Evolutionary conservation across 2,797 vertebrate species (phyloP), one percentile per base, ranked within the genome.

Genomic region (Mus caroli): DNA sequence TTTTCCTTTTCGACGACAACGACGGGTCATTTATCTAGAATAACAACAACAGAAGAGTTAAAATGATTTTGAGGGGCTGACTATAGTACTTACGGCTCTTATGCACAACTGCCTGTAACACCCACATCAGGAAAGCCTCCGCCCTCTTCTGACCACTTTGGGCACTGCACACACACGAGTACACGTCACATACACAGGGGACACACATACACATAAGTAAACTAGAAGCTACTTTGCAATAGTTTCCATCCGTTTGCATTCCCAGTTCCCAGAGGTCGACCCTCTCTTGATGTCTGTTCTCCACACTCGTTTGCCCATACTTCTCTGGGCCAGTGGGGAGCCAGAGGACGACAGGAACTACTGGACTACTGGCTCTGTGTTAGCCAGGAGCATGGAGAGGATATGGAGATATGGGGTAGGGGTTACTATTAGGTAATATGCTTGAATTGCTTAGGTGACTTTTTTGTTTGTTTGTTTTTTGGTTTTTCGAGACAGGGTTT

Each of bases 11-110:
- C 4, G 98, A 98, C 71, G 97, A 88, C 90, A 96, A 95, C 0
- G 98, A 95, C 31, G 98, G 97, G 6, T 99, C 98, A 97, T 98
- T 98, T 99, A 99, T 99, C 99, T 99, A 90, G 73, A 12, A 97
- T 76, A 94, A 77, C n/a, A 88, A 76, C 17, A 62, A 80, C 94
- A 93, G 40, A 88, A 96, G 0, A 77, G 62, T 82, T 54, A 79
- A 82, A 89, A 97, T 0, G 95, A 95, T 13, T 96, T 93, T 64
- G 82, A 71, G 76, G 46, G 26, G 13, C 10, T 60, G 50, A 46
- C 28, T 84, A 34, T 4, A 34, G 40, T 20, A 20, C 11, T 67
- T 8, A 85, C 60, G n/a, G 83, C 6, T 31, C 62, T 67, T 14
- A 15, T 12, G 7, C 28, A 64, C 31, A 64, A 62, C 15, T 50